These are phyloP conservation scores for Isurus oxyrinchus DNA, from an alignment of 2,113 vertebrate genomes.

Conservation along the genomic window DNA sequence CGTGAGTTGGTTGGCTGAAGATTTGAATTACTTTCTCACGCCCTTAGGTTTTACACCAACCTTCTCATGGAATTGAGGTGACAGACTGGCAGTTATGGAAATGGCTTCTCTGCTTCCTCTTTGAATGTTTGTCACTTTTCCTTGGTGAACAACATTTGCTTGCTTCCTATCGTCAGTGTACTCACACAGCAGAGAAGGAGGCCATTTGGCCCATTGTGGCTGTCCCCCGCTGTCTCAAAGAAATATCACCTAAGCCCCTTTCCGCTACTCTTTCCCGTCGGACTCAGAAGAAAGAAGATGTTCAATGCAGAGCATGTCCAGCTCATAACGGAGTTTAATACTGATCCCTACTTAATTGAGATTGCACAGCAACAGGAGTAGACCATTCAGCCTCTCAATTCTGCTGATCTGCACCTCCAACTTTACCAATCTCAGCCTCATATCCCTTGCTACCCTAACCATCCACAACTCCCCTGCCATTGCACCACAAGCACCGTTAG, in stretches of 20 bases:
- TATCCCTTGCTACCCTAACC: background rate
- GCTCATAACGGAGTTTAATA: background rate
- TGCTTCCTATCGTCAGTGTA: background rate
- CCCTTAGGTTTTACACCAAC: background rate
- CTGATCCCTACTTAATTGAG: background rate
- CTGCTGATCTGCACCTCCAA: background rate
- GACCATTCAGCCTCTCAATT: background rate
- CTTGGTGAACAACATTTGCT: background rate
- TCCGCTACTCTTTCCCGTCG: background rate
- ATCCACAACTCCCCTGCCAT: background rate
- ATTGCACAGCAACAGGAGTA: background rate
- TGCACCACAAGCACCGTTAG: background rate
- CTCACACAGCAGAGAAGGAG: background rate
- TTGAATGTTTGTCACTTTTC: background rate
- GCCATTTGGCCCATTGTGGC: background rate
- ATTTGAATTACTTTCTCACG: no score
- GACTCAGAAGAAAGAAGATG: background rate
- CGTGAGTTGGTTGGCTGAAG: background rate
- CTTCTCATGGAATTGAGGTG: background rate
- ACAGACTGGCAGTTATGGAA: background rate
- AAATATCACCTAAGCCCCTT: background rate
- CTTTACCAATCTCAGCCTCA: background rate
- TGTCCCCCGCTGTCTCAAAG: background rate
- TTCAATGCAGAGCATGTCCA: background rate
- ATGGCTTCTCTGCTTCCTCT: background rate